Evolutionary conservation across 2,113 vertebrate species (phyloP).

Genomic region (Chlorodrepanis virens): DNA sequence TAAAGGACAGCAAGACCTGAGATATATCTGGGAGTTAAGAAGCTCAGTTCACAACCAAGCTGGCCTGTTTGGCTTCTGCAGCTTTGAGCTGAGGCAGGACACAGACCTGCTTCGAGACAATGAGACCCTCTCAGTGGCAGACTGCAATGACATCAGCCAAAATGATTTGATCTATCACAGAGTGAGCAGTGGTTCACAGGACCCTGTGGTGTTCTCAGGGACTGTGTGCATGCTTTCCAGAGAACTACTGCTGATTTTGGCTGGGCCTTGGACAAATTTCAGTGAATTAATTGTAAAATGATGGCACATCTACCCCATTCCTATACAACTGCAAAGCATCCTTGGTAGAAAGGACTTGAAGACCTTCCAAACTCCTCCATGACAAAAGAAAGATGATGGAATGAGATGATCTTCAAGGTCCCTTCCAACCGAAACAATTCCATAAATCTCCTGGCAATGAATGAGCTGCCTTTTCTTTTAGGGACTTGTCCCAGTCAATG

Average conservation of each 20-base stretch:
- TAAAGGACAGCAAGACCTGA: background rate
- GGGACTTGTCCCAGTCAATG: background rate
- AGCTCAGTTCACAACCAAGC: background rate
- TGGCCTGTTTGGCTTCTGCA: background rate
- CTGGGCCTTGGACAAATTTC: background rate
- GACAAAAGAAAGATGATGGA: background rate
- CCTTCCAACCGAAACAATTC: background rate
- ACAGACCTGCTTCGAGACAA: constrained; percentile 1
- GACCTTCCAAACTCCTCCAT: background rate
- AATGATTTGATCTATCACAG: constrained; percentile 4
- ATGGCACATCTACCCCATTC: background rate
- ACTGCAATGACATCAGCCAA: constrained; percentile 31
- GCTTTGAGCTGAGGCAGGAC: background rate
- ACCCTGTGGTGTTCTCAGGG: background rate
- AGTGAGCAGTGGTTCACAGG: background rate
- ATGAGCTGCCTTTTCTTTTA: background rate
- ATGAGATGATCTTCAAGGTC: background rate
- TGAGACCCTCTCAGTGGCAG: background rate
- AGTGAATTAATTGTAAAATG: background rate
- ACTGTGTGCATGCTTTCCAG: background rate
- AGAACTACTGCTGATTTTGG: background rate
- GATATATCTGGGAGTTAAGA: background rate
- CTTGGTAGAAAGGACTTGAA: background rate
- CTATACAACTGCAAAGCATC: background rate
- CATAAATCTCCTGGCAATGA: background rate